These are phyloP conservation scores for Trichopoda pennipes DNA, from an alignment of 2,888 invertebrate genomes.

Conservation along the genomic window DNA sequence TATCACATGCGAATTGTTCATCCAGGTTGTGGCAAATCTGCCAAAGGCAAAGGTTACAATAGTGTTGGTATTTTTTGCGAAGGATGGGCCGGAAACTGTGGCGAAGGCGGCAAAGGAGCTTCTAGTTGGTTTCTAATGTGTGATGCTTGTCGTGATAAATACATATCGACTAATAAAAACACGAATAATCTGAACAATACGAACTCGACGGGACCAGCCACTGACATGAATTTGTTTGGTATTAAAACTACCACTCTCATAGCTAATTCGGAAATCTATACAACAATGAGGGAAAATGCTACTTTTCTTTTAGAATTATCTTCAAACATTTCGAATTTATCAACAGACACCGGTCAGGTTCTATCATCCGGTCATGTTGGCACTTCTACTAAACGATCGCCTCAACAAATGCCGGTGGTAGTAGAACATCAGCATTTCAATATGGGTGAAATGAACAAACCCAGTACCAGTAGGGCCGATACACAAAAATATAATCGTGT, in stretches of 20 bases:
- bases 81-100: slow-evolving; percentile 94
- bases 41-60: slow-evolving; percentile 95
- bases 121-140: slow-evolving; percentile 96
- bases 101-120: slow-evolving; percentile 89
- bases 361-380: neutral
- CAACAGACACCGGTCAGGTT: slow-evolving; percentile 61
- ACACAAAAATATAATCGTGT: slow-evolving; percentile 78
- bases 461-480: slow-evolving; percentile 80
- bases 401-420: slow-evolving; percentile 80
- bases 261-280: slow-evolving; percentile 80
- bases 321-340: slow-evolving; percentile 82
- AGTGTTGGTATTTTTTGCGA: slow-evolving; percentile 93
- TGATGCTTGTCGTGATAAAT: slow-evolving; percentile 93
- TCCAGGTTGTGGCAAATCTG: slow-evolving; percentile 93
- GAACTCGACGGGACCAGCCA: slow-evolving; percentile 75
- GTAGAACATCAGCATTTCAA: slow-evolving; percentile 79
- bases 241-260: slow-evolving; percentile 78
- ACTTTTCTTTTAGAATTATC: slow-evolving; percentile 95
- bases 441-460: slow-evolving; percentile 78
- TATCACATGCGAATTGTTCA: slow-evolving; percentile 95
- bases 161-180: slow-evolving; percentile 79
- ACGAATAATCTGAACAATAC: slow-evolving; percentile 78
- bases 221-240: slow-evolving; percentile 81
- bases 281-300: slow-evolving; percentile 94
- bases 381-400: slow-evolving; percentile 74